Evolutionary conservation across 1,140 invertebrate species (phyloP).

Genomic region (Galleria mellonella): DNA sequence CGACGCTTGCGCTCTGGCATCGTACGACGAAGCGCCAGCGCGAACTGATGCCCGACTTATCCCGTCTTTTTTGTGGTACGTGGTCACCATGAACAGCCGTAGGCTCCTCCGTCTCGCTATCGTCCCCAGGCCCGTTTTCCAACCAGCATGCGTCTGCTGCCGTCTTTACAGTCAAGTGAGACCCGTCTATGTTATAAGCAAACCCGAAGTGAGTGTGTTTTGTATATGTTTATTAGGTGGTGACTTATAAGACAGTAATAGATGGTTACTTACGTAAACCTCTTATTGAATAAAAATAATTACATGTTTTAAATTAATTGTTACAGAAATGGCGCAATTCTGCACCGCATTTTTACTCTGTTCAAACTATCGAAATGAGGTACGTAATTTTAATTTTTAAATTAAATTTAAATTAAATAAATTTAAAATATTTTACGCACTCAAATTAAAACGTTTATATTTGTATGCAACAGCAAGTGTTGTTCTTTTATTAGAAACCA

Average conservation of each 20-base stretch:
- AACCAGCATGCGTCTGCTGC: constrained; percentile 33
- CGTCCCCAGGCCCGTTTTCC: constrained; percentile 24
- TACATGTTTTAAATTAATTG: constrained; percentile 4
- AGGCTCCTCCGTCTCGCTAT: constrained; percentile 43
- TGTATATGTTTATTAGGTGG: constrained; percentile 10
- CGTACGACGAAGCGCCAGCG: constrained; percentile 25
- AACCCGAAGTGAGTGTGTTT: constrained; percentile 54
- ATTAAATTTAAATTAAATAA: too few relatives aligned
- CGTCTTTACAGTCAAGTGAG: constrained; percentile 65
- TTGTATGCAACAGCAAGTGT: neutral
- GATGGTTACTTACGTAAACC: too few relatives aligned
- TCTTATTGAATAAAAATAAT: too few relatives aligned
- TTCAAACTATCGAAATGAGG: constrained; percentile 61
- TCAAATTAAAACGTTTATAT: neutral
- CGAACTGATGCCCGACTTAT: constrained; percentile 16
- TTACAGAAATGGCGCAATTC: constrained; percentile 69
- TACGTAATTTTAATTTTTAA: constrained; percentile 19
- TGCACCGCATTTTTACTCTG: constrained; percentile 59
- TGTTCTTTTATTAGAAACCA: constrained; percentile 45
- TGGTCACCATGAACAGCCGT: constrained; percentile 45
- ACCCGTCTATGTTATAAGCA: constrained; percentile 61
- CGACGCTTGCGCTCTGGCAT: constrained; percentile 48
- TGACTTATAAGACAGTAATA: neutral
- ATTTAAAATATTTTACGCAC: too few relatives aligned
- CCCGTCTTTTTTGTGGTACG: neutral